Conservation (phyloP, 1,140 invertebrate genomes). For the Heliconius hermathena region DNA sequence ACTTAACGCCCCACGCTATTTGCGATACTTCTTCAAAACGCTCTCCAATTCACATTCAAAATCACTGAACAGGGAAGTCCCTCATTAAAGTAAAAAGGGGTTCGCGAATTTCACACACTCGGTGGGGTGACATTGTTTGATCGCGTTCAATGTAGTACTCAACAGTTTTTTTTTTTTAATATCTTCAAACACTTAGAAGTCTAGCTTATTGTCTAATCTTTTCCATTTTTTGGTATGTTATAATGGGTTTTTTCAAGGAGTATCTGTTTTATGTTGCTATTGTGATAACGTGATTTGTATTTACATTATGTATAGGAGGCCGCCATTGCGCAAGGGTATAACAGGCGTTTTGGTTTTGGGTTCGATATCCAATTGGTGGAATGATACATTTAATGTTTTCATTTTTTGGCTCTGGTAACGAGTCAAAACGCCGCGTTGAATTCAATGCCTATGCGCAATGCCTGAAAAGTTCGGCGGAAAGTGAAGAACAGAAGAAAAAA, state of each 20-base stretch:
- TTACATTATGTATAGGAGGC: no score
- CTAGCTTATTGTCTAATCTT: slow-evolving; percentile 30
- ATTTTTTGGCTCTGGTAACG: no score
- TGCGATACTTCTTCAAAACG: slow-evolving; percentile 31
- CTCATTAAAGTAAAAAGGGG: slow-evolving; percentile 42
- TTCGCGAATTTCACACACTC: slow-evolving; percentile 40
- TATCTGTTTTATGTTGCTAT: background rate
- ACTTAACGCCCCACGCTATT: slow-evolving; percentile 24
- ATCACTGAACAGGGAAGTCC: slow-evolving; percentile 40
- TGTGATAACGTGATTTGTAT: no score
- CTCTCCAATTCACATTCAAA: slow-evolving; percentile 33
- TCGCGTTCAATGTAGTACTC: slow-evolving; percentile 36
- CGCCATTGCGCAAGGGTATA: no score
- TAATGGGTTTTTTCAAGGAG: slow-evolving; percentile 28
- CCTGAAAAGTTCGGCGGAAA: no score
- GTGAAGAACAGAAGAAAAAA: no score
- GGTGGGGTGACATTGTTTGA: slow-evolving; percentile 33
- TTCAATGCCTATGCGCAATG: no score
- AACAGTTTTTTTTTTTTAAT: slow-evolving; percentile 33
- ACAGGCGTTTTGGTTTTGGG: no score
- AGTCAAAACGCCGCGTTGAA: no score
- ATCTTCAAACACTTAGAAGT: slow-evolving; percentile 27
- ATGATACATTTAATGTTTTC: no score
- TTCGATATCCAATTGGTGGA: no score
- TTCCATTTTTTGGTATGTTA: slow-evolving; percentile 29